Evolutionary conservation across 2,113 vertebrate species (phyloP).

Genomic region (Electrona antarctica): DNA sequence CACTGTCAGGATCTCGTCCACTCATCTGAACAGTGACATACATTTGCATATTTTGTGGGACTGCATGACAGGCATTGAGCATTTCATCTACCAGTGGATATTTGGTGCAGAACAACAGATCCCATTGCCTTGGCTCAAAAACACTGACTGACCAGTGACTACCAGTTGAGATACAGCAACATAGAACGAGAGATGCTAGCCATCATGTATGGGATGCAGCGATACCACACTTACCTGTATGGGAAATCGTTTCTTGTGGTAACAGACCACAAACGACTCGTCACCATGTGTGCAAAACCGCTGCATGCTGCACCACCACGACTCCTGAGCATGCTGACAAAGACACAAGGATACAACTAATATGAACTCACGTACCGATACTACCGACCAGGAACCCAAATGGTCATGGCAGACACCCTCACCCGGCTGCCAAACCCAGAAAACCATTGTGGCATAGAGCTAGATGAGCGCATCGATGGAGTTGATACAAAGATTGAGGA

Average conservation of each 20-base stretch:
- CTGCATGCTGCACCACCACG: slow-evolving; percentile 15
- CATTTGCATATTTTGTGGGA: too few relatives aligned
- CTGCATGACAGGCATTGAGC: too few relatives aligned
- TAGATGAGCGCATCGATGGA: background rate
- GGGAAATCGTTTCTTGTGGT: slow-evolving; percentile 12
- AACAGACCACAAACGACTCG: slow-evolving; percentile 2
- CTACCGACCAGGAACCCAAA: background rate
- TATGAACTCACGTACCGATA: background rate
- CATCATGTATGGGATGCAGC: slow-evolving; percentile 4
- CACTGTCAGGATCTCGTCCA: too few relatives aligned
- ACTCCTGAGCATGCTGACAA: slow-evolving; percentile 8
- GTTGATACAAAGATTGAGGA: too few relatives aligned
- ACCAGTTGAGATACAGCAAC: slow-evolving; percentile 27
- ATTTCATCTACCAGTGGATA: too few relatives aligned
- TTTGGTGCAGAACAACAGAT: slow-evolving; percentile 8
- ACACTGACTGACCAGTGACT: slow-evolving; percentile 10
- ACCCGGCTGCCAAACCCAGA: slow-evolving; percentile 24
- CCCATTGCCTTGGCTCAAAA: slow-evolving; percentile 22
- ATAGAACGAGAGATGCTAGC: background rate
- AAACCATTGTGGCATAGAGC: slow-evolving; percentile 20
- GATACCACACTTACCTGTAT: slow-evolving; percentile 17
- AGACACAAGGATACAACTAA: slow-evolving; percentile 20
- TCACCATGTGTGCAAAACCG: slow-evolving; percentile 22
- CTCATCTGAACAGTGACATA: too few relatives aligned
- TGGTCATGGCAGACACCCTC: slow-evolving; percentile 17